phyloP scores from a whole-genome alignment of 2,113 vertebrate species.

The Speoplatyrhinus poulsoni region DNA sequence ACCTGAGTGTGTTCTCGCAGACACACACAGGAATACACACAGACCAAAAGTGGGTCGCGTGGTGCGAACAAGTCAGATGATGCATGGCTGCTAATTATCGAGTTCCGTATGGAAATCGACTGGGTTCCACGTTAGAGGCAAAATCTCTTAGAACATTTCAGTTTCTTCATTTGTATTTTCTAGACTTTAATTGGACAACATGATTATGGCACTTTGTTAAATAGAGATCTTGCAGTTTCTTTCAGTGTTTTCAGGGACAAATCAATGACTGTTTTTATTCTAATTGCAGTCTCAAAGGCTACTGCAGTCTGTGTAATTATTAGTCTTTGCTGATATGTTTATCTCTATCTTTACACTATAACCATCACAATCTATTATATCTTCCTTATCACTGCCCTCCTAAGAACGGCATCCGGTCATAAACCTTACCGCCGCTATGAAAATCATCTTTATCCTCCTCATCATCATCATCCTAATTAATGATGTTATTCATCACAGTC shows the following conservation, averaged over 20 bases:
- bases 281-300: slow-evolving; percentile 57
- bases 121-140: slow-evolving; percentile 26
- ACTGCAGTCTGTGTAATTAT: slow-evolving; percentile 64
- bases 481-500: slow-evolving; percentile 48
- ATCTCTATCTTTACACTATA: not conserved
- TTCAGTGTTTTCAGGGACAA: slow-evolving; percentile 53
- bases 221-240: slow-evolving; percentile 54
- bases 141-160: slow-evolving; percentile 40
- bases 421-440: not conserved
- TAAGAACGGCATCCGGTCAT: not conserved
- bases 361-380: not conserved
- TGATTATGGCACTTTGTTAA: slow-evolving; percentile 68
- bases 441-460: not conserved
- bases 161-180: slow-evolving; percentile 60
- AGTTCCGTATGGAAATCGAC: slow-evolving; percentile 56
- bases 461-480: slow-evolving; percentile 42
- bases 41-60: slow-evolving; percentile 10
- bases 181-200: slow-evolving; percentile 62
- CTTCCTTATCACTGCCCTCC: not conserved
- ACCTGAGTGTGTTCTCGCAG: slow-evolving; percentile 39
- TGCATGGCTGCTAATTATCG: slow-evolving; percentile 65
- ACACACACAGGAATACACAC: not conserved
- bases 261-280: slow-evolving; percentile 65
- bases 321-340: slow-evolving; percentile 20
- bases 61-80: slow-evolving; percentile 52